phyloP scores from a whole-genome alignment of 2,113 vertebrate genomes.

The Apus apus region DNA sequence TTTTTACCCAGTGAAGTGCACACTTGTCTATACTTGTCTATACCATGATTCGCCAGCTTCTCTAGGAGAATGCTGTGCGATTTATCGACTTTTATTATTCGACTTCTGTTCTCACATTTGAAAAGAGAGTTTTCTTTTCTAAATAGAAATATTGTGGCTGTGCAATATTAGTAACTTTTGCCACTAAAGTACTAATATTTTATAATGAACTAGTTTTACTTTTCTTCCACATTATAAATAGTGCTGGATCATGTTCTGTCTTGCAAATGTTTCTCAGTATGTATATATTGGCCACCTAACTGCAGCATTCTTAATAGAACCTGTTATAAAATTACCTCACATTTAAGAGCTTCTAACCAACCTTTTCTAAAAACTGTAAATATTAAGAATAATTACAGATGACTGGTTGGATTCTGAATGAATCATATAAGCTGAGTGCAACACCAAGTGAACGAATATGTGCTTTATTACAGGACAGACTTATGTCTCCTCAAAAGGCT shows the following conservation, averaged over 20 bases:
- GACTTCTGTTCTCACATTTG: neutral
- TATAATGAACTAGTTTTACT: too few species aligned
- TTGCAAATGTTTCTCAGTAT: too few species aligned
- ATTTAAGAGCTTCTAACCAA: neutral
- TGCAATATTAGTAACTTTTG: neutral
- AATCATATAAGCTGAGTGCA: neutral
- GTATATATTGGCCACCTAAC: neutral
- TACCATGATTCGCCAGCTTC: too few species aligned
- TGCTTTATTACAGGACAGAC: neutral
- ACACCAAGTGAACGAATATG: neutral
- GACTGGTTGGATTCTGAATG: neutral
- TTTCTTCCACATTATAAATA: too few species aligned
- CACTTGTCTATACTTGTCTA: too few species aligned
- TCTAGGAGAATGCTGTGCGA: too few species aligned
- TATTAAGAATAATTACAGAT: neutral
- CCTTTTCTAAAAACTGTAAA: neutral
- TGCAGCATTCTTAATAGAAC: neutral
- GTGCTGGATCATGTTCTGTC: too few species aligned
- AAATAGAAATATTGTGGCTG: neutral
- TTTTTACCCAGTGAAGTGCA: too few species aligned
- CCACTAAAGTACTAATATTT: too few species aligned
- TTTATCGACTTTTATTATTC: too few species aligned
- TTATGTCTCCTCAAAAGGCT: neutral
- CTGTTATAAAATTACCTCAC: neutral
- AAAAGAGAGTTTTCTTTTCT: neutral